These are phyloP conservation scores for Calonectris borealis DNA, from an alignment of 2,113 vertebrate species.

Conservation along the genomic window DNA sequence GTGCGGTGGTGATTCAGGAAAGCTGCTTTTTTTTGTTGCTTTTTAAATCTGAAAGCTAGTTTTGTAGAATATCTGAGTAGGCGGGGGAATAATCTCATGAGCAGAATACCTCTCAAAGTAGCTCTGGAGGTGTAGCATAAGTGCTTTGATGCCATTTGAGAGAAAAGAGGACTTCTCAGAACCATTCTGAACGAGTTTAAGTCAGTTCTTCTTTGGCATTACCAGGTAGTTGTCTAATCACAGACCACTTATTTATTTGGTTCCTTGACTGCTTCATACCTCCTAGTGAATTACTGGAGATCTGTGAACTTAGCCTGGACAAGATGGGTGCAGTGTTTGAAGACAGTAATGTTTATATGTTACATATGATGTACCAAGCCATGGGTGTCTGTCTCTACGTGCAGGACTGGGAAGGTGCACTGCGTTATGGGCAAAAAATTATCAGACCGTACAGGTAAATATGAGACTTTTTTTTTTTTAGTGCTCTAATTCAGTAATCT, in stretches of 20 bases:
- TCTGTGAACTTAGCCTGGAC: slow-evolving; percentile 92
- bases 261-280: slow-evolving; percentile 86
- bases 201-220: not conserved
- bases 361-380: slow-evolving; percentile 98
- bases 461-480: not conserved
- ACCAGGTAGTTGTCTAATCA: not conserved
- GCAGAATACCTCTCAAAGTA: not conserved
- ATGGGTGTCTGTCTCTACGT: slow-evolving; percentile 94
- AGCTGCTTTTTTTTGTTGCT: not conserved
- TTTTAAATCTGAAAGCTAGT: not conserved
- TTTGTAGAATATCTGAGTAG: not conserved
- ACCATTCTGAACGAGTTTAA: not conserved
- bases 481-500: not conserved
- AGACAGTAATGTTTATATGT: slow-evolving; percentile 91
- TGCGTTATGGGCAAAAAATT: slow-evolving; percentile 90
- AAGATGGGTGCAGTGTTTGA: slow-evolving; percentile 90
- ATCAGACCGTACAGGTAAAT: slow-evolving; percentile 89
- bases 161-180: not conserved
- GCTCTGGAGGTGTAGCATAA: not conserved
- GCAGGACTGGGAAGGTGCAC: slow-evolving; percentile 85
- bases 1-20: not conserved
- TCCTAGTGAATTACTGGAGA: slow-evolving; percentile 90
- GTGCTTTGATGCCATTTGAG: not conserved
- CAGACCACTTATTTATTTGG: not conserved
- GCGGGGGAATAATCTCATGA: not conserved